These are phyloP conservation scores for Spilogale gracilis DNA, from an alignment of 2,113 vertebrate species.

Conservation along the genomic window DNA sequence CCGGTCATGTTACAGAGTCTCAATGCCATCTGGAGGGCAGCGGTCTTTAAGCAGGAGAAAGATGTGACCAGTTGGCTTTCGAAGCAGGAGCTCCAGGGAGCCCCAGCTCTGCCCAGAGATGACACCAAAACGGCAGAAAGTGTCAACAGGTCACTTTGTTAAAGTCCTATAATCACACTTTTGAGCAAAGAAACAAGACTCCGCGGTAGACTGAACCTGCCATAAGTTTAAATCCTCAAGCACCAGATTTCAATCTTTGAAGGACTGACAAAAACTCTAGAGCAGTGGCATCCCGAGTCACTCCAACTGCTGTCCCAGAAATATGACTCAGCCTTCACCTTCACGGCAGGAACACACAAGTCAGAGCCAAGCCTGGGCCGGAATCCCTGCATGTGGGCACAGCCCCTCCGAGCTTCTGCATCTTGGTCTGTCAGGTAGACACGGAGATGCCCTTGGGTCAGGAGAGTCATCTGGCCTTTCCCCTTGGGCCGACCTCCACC, in stretches of 20 bases:
- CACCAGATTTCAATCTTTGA: not conserved
- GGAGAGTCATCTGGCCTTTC: not conserved
- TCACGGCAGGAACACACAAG: not conserved
- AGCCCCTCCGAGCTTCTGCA: not conserved
- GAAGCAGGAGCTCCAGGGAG: not conserved
- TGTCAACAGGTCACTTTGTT: not conserved
- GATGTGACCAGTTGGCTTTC: not conserved
- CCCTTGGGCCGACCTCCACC: not conserved
- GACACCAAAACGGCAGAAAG: not conserved
- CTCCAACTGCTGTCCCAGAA: not conserved
- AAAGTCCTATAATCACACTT: not conserved
- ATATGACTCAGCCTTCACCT: not conserved
- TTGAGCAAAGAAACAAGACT: not conserved
- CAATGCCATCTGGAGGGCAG: not conserved
- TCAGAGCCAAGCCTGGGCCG: not conserved
- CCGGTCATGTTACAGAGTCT: not conserved
- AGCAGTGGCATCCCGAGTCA: not conserved
- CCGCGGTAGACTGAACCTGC: rapidly evolving
- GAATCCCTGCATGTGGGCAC: not conserved
- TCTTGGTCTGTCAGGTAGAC: not conserved
- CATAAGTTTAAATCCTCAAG: not conserved
- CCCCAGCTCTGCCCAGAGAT: not conserved
- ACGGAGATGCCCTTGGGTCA: rapidly evolving
- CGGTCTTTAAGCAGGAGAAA: not conserved
- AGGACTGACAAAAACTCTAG: not conserved